Conservation (phyloP, 2,888 invertebrate species). For the Andrena bicolor region DNA sequence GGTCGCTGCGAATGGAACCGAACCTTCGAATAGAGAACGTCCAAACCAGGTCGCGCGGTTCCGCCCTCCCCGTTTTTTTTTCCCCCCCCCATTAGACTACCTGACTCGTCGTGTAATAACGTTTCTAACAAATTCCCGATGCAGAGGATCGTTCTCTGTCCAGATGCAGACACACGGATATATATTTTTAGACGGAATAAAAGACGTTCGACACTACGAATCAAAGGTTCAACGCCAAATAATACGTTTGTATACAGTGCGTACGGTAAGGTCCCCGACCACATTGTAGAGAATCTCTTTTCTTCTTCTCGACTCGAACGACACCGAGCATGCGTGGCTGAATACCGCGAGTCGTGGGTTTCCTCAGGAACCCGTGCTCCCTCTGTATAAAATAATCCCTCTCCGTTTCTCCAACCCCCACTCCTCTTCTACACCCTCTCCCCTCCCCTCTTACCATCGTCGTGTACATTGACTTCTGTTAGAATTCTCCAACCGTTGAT, state of each 20-base stretch:
- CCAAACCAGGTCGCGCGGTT: not conserved
- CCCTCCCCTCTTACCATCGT: conserved; percentile 22
- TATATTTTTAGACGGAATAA: conserved; percentile 64
- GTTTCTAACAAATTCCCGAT: conserved; percentile 34
- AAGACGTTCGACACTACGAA: conserved; percentile 65
- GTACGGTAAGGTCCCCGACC: conserved; percentile 49
- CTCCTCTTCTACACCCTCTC: not conserved
- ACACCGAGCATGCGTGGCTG: conserved; percentile 57
- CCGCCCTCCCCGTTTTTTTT: not conserved
- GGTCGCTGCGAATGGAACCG: not conserved
- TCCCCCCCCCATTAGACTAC: conserved; percentile 28
- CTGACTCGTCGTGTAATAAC: conserved; percentile 11
- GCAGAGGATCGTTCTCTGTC: conserved; percentile 32
- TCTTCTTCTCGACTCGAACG: conserved; percentile 51
- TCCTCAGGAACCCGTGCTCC: conserved; percentile 57
- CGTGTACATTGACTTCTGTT: conserved; percentile 61
- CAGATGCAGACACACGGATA: conserved; percentile 37
- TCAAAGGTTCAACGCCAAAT: conserved; percentile 77
- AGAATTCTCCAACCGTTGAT: conserved; percentile 38
- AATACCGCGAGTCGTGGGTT: conserved; percentile 57
- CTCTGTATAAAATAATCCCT: conserved; percentile 57
- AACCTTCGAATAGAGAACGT: not conserved
- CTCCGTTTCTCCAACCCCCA: conserved; percentile 19
- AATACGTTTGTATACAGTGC: conserved; percentile 54
- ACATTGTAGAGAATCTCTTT: conserved; percentile 66